These are phyloP conservation scores for Drosophila parthenogenetica DNA, from an alignment of 2,888 invertebrate genomes.

Conservation along the genomic window DNA sequence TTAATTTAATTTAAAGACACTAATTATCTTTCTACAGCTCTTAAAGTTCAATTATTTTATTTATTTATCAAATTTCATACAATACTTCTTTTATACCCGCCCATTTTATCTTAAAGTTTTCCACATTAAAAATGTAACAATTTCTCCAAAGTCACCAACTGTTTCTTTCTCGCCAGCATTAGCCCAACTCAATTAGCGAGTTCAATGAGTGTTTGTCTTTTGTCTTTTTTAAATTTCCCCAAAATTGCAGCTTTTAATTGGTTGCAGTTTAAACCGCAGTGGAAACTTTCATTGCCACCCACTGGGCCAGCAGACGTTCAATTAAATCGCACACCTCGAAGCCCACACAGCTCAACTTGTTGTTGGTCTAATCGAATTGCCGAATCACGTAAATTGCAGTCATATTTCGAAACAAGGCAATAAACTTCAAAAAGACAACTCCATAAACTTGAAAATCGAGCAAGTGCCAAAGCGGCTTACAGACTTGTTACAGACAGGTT, in stretches of 20 bases:
- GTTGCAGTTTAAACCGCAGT: slow-evolving; percentile 3
- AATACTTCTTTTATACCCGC: too few relatives aligned
- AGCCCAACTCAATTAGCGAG: background rate
- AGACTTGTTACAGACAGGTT: slow-evolving; percentile 47
- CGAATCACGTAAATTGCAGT: slow-evolving; percentile 63
- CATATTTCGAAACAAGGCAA: slow-evolving; percentile 65
- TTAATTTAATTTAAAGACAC: too few relatives aligned
- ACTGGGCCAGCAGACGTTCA: slow-evolving; percentile 31
- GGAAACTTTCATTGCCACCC: slow-evolving; percentile 56
- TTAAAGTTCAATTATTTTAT: too few relatives aligned
- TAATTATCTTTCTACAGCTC: too few relatives aligned
- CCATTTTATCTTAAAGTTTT: too few relatives aligned
- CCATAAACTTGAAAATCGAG: slow-evolving; percentile 61
- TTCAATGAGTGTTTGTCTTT: background rate
- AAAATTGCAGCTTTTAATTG: slow-evolving; percentile 17
- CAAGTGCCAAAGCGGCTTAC: slow-evolving; percentile 63
- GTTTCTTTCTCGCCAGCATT: too few relatives aligned
- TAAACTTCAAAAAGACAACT: slow-evolving; percentile 49
- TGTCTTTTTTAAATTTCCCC: background rate
- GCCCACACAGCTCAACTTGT: slow-evolving; percentile 35
- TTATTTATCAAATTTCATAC: too few relatives aligned
- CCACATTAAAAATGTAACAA: too few relatives aligned
- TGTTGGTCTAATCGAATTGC: slow-evolving; percentile 46
- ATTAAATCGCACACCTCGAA: slow-evolving; percentile 35
- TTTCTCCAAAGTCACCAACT: background rate